These are phyloP conservation scores for Meriones unguiculatus DNA, from an alignment of 2,113 vertebrate genomes.

Conservation along the genomic window DNA sequence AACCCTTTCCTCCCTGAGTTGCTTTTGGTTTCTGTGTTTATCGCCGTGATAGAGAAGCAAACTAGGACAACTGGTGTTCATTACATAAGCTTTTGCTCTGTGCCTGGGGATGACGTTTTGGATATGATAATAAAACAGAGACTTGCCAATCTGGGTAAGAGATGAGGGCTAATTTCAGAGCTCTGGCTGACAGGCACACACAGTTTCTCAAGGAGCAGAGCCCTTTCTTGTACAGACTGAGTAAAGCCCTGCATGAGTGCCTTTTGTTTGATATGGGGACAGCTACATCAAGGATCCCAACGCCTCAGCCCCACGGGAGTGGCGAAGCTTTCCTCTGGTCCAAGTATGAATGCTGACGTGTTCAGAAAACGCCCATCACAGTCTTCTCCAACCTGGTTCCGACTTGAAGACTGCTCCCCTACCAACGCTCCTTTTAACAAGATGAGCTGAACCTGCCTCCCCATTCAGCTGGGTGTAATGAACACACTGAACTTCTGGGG, in stretches of 20 bases:
- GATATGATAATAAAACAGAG: background rate
- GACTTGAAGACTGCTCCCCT: background rate
- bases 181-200: background rate
- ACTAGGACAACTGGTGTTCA: background rate
- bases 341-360: background rate
- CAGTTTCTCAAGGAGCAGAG: background rate
- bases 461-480: background rate
- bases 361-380: background rate
- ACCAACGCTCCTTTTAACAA: background rate
- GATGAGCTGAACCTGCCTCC: background rate
- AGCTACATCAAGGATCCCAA: background rate
- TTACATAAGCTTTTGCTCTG: constrained; percentile 11
- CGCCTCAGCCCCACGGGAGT: background rate
- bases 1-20: background rate
- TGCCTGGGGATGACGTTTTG: constrained; percentile 7
- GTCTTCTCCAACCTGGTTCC: background rate
- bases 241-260: background rate
- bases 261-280: background rate
- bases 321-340: background rate
- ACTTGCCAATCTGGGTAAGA: background rate
- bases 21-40: background rate
- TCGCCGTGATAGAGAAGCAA: background rate
- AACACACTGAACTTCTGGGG: background rate
- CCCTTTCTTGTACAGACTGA: background rate
- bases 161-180: background rate